These are phyloP conservation scores for Pipistrellus pipistrellus DNA, from an alignment of 2,797 vertebrate species.

Conservation along the genomic window DNA sequence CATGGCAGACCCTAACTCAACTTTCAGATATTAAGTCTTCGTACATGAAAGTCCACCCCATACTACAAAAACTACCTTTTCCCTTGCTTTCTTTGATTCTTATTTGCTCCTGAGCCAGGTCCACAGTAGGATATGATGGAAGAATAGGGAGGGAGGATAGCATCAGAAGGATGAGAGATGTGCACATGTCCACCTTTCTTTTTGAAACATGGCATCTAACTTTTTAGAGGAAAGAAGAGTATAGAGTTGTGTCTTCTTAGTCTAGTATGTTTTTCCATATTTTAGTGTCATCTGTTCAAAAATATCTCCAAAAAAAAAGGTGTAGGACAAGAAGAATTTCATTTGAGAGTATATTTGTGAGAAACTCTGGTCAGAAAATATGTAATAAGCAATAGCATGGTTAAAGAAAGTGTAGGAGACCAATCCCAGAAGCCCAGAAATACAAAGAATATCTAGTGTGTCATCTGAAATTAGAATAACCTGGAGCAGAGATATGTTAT, in stretches of 20 bases:
- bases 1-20: conserved; percentile 69
- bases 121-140: neutral
- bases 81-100: conserved; percentile 46
- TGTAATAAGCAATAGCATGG: neutral
- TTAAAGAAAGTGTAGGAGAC: neutral
- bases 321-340: conserved; percentile 52
- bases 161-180: neutral
- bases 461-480: neutral
- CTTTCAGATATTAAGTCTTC: conserved; percentile 58
- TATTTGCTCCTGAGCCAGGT: neutral
- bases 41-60: conserved; percentile 45
- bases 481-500: neutral
- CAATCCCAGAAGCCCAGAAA: conserved; percentile 36
- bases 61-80: conserved; percentile 37
- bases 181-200: neutral
- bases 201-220: conserved; percentile 42
- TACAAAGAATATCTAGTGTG: neutral
- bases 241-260: conserved; percentile 2
- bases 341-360: conserved; percentile 26
- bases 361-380: conserved; percentile 38
- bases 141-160: neutral
- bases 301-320: conserved; percentile 26
- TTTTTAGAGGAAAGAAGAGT: conserved; percentile 48
- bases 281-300: conserved; percentile 44
- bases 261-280: conserved; percentile 16